phyloP scores from a whole-genome alignment of 2,888 invertebrate species.

The Kryphioiulus occultus region DNA sequence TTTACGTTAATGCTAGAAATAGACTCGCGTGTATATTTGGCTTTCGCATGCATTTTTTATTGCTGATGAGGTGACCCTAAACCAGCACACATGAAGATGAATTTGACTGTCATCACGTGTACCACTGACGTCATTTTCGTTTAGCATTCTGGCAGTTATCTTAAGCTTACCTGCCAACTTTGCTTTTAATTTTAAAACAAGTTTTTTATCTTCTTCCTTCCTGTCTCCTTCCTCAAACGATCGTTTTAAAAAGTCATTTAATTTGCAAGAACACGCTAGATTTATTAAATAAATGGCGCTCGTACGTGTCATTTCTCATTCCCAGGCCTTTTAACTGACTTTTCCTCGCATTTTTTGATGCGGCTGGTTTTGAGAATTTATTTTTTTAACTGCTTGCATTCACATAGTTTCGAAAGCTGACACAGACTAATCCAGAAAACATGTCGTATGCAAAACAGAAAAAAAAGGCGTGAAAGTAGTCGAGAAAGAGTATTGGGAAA shows the following conservation, averaged over 20 bases:
- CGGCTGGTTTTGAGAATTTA: background rate
- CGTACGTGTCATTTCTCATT: background rate
- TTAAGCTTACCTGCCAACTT: background rate
- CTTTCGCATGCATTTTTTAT: background rate
- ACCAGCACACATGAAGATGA: background rate
- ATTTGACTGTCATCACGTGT: background rate
- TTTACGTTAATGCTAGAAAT: background rate
- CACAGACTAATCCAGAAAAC: background rate
- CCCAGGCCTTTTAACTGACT: background rate
- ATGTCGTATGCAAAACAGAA: background rate
- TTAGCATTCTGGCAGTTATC: background rate
- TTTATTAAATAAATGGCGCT: background rate
- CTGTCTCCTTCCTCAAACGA: background rate
- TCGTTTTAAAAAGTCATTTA: background rate
- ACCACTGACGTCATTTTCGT: background rate
- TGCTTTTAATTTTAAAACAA: background rate
- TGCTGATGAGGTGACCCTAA: background rate
- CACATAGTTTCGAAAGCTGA: background rate
- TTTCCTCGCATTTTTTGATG: background rate
- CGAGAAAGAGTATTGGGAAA: background rate
- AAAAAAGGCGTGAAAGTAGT: background rate
- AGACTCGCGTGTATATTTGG: background rate
- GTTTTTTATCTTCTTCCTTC: background rate
- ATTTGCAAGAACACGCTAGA: background rate
- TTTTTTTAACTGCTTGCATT: background rate